These are phyloP conservation scores for Noctilio leporinus DNA, from an alignment of 2,113 vertebrate species.

Conservation along the genomic window DNA sequence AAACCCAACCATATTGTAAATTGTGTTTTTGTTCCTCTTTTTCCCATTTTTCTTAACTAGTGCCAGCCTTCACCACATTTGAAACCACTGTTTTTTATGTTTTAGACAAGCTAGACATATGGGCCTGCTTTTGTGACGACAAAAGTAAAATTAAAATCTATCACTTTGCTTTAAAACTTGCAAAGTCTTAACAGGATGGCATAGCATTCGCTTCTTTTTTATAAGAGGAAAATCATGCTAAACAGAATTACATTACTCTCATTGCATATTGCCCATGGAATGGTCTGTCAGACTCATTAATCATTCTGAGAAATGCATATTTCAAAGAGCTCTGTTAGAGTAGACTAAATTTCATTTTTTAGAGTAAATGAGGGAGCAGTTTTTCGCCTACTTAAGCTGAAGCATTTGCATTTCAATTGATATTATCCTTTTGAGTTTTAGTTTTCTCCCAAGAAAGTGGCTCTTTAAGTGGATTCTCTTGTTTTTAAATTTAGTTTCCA, in stretches of 20 bases:
- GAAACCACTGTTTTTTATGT: background rate
- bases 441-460: background rate
- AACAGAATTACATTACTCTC: conserved; percentile 53
- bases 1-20: background rate
- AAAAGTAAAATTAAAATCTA: conserved; percentile 56
- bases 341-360: conserved; percentile 47
- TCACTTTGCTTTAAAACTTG: conserved; percentile 47
- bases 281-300: conserved; percentile 65
- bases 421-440: conserved; percentile 57
- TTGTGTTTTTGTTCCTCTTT: background rate
- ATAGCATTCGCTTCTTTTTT: conserved; percentile 44
- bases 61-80: background rate
- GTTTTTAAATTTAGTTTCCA: conserved; percentile 19
- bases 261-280: conserved; percentile 25
- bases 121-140: background rate
- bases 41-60: background rate
- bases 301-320: conserved; percentile 63
- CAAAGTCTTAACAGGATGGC: conserved; percentile 58
- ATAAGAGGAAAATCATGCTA: background rate
- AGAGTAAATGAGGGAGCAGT: conserved; percentile 43
- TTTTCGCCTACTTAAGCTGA: conserved; percentile 49
- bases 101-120: background rate
- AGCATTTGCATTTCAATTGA: conserved; percentile 66
- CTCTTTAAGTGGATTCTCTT: conserved; percentile 21
- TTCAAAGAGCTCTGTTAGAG: conserved; percentile 39